These are phyloP conservation scores for Scartelaos histophorus DNA, from an alignment of 2,113 vertebrate species.

Conservation along the genomic window DNA sequence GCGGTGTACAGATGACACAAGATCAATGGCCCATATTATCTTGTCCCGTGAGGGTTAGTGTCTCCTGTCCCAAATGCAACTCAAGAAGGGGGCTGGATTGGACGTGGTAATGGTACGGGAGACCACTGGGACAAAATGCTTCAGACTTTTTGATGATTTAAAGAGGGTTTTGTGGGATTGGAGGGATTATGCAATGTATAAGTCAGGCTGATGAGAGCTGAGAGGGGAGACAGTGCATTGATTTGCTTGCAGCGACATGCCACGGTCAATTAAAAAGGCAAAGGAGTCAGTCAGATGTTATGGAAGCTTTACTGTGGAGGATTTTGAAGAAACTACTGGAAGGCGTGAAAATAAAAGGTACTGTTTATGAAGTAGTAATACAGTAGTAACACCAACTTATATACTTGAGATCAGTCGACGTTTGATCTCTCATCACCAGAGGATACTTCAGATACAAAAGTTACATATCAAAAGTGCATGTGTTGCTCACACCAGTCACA, in stretches of 20 bases:
- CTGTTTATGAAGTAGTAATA: too few relatives aligned
- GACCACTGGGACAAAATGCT: conserved; percentile 11
- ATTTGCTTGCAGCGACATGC: conserved; percentile 10
- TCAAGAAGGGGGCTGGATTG: conserved; percentile 49
- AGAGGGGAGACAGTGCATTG: not conserved
- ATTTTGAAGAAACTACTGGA: not conserved
- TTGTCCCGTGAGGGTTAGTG: conserved; percentile 27
- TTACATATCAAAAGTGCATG: too few relatives aligned
- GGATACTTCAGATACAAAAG: too few relatives aligned
- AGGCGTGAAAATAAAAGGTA: too few relatives aligned
- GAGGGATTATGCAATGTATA: not conserved
- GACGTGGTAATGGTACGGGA: conserved; percentile 24
- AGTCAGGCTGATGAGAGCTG: not conserved
- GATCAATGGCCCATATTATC: conserved; percentile 47
- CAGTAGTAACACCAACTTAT: too few relatives aligned
- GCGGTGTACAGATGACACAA: conserved; percentile 39
- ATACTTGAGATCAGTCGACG: too few relatives aligned
- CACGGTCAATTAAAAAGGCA: conserved; percentile 4
- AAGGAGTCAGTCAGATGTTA: not conserved
- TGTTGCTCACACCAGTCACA: too few relatives aligned
- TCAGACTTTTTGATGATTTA: not conserved
- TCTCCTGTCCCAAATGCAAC: conserved; percentile 47
- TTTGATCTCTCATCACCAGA: too few relatives aligned
- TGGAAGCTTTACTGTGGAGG: not conserved
- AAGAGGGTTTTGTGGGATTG: not conserved